Conservation (phyloP, 2,888 invertebrate species). For the Altica lythri region DNA sequence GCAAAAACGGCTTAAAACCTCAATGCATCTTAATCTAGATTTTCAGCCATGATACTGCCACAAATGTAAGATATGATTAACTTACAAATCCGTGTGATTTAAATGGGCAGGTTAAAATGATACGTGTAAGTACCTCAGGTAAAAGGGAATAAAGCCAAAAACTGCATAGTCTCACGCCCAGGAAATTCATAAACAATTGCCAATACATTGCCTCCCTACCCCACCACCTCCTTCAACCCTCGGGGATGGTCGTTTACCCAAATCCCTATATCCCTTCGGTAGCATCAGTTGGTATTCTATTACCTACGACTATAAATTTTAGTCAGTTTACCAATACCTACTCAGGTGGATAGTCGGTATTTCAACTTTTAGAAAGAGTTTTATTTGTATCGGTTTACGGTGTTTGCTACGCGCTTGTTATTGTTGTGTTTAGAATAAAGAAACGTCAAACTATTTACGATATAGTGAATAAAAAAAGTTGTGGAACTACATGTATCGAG, state of each 20-base stretch:
- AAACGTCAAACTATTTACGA: too few species aligned
- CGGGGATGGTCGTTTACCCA: not conserved
- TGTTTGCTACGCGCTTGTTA: not conserved
- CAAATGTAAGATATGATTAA: not conserved
- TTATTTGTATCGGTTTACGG: not conserved
- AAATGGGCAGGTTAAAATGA: slow-evolving; percentile 2
- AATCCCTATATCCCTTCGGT: slow-evolving; percentile 12
- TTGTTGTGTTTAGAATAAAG: too few species aligned
- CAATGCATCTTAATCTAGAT: slow-evolving; percentile 15
- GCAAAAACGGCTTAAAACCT: slow-evolving; percentile 16
- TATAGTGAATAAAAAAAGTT: too few species aligned
- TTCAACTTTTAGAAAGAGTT: slow-evolving; percentile 11
- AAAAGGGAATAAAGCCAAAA: slow-evolving; percentile 34
- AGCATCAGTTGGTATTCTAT: slow-evolving; percentile 10
- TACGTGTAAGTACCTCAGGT: slow-evolving; percentile 20
- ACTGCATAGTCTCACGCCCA: slow-evolving; percentile 52
- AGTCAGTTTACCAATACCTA: slow-evolving; percentile 30
- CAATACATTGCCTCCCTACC: slow-evolving; percentile 28
- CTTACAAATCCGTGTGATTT: not conserved
- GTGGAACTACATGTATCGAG: too few species aligned
- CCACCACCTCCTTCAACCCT: slow-evolving; percentile 20
- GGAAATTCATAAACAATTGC: slow-evolving; percentile 38
- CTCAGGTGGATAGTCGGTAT: slow-evolving; percentile 17
- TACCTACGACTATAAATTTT: slow-evolving; percentile 18
- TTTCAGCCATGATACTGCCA: slow-evolving; percentile 10